A percentile compares a stretch with the other conserved stretches of the same genome.
Conservation (phyloP, 1,140 invertebrate genomes). For the Ceratosolen fusciceps region DNA sequence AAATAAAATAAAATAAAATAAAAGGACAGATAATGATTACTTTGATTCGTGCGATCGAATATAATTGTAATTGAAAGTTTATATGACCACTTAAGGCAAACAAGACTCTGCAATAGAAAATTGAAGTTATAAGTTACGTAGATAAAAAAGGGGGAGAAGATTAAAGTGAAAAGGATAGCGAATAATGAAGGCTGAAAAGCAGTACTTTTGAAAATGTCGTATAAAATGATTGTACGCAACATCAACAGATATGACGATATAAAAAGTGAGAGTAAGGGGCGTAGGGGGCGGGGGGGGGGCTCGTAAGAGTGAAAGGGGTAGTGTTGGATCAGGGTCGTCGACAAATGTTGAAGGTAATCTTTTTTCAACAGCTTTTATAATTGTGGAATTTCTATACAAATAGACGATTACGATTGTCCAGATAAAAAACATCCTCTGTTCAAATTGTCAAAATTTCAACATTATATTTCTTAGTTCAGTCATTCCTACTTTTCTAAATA, state of each 20-base stretch:
- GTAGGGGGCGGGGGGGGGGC: no score
- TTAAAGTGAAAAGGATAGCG: neutral
- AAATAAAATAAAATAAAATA: no score
- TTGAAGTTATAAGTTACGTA: neutral
- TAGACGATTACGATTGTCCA: no score
- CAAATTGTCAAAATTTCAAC: no score
- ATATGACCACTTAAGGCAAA: neutral
- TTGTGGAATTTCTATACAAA: neutral
- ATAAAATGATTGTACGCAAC: neutral
- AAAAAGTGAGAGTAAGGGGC: neutral
- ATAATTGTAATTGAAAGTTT: neutral
- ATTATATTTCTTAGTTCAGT: no score
- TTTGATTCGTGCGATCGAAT: neutral
- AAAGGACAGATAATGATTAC: no score
- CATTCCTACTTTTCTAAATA: no score
- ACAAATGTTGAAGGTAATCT: neutral
- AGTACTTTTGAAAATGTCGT: neutral
- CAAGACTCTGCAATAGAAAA: neutral
- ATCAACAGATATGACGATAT: neutral
- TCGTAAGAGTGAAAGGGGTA: neutral
- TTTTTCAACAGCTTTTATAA: neutral
- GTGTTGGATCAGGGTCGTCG: constrained; percentile 9
- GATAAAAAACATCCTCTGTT: no score
- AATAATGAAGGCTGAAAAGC: neutral
- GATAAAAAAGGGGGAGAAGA: neutral